Evolutionary conservation across 2,797 vertebrate species (phyloP), one percentile per base, ranked within the genome.

Genomic region (Takifugu rubripes): DNA sequence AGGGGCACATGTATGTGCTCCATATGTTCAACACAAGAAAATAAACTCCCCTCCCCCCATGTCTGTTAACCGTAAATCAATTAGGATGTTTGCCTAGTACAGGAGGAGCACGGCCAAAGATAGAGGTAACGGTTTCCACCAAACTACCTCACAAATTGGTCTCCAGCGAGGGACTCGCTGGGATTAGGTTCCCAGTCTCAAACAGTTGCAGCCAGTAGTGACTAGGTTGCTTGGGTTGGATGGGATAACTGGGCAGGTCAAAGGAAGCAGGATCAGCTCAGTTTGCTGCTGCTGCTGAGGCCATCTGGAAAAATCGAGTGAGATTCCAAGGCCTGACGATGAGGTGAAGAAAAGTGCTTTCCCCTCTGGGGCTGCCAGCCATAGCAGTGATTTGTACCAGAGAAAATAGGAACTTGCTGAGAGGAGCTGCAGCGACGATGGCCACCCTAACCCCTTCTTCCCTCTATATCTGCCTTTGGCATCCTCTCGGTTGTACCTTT

Each of bases 261-360:
- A 75, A 55, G 67, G 83, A 89, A 90, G 82, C 70, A 49, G 74
- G 78, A 85, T 78, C 78, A 66, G 61, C 76, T 75, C 66, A 74
- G 82, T 84, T 73, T 85, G 84, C 69, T 72, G 74, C 68, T 72
- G 74, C 68, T 64, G 66, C 69, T 59, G 61, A 54, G 78, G 79
- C 86, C 91, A 92, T 92, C 90, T 92, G 92, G 90, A 90, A 91
- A 89, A 91, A 72, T 84, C 75, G 57, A 82, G 70, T 29, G 31
- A 67, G 82, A 88, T 75, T 85, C 81, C 85, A 78, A 77, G 75
- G 79, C 73, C 82, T 79, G 84, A 87, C 72, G 82, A 84, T 68
- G 84, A 91, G 87, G 88, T 89, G 90, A 88, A 85, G 88, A 90
- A 90, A 91, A 91, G 86, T 85, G 78, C 82, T 90, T 90, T 88